These are phyloP conservation scores for Meles meles DNA, from an alignment of 2,113 vertebrate genomes.

Conservation along the genomic window DNA sequence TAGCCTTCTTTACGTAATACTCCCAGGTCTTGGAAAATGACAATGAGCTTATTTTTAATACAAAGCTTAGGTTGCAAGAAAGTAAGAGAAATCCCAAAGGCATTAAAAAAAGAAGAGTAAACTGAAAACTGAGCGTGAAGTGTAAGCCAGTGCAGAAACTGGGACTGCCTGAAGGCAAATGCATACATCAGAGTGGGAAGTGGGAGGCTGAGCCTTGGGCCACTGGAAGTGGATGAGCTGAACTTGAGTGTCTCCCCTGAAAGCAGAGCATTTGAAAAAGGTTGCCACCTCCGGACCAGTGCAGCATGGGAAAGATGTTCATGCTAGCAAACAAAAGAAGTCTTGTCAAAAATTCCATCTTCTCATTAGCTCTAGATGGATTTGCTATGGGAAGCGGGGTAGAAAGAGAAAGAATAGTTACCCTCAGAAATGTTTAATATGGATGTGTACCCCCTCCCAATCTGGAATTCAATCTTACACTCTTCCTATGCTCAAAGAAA, in stretches of 20 bases:
- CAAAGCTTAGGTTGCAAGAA: constrained; percentile 17
- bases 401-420: not conserved
- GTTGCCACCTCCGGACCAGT: not conserved
- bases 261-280: not conserved
- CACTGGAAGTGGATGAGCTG: not conserved
- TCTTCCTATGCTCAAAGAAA: not conserved
- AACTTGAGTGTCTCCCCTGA: not conserved
- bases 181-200: not conserved
- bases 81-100: constrained; percentile 30
- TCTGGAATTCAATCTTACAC: not conserved
- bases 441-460: not conserved
- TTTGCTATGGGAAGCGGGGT: not conserved
- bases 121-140: not conserved
- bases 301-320: not conserved
- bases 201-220: not conserved
- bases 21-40: not conserved
- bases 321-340: not conserved
- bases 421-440: not conserved
- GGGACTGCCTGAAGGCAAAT: not conserved
- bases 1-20: not conserved
- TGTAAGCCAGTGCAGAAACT: not conserved
- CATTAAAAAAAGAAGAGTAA: not conserved
- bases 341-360: not conserved
- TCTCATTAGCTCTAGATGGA: not conserved
- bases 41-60: constrained; percentile 15